Evolutionary conservation across 2,797 vertebrate species (phyloP), one percentile per base, ranked within the genome.

Genomic region (Myripristis jacobus): DNA sequence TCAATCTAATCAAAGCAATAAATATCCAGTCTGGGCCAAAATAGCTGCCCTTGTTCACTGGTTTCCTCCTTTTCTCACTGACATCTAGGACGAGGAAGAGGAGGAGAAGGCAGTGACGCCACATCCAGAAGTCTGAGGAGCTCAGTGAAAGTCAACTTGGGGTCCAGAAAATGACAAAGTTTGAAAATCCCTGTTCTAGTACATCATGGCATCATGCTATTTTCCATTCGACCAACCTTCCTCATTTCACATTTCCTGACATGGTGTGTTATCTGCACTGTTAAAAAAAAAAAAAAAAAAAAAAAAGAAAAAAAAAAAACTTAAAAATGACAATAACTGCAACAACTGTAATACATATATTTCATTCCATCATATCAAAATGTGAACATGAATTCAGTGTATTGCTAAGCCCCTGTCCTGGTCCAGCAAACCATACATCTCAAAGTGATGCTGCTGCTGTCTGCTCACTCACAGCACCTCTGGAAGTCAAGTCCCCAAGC

Each of bases 231-330:
- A 31, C 29, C 29, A 31, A 31, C 55, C 25, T 44, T 27, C 34
- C 56, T 60, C 29, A 22, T 18, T 43, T 25, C 19, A 66, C 25
- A 13, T 51, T 54, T 74, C 47, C 59, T 27, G 10, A 54, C 27
- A 64, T 19, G 46, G 47, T 1, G 12, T 54, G 19, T 52, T 16
- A n/a, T 46, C 53, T 55, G 8, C 22, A 38, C 24, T 13, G 2
- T 53, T n/a, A 47, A 56, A 55, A 65, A 80, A 67, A 51, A 63
- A 24, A 8, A 8, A 47, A 16, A 48, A 69, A 55, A 47, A 56
- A 55, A 65, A 80, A 67, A 51, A 63, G 19, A n/a, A n/a, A n/a
- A 47, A 56, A 55, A 65, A 80, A 67, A 51, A 63, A 24, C 10
- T 36, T 6, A 47, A 16, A 48, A 69, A 55, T 62, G 29, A 53